Evolutionary conservation across 2,888 invertebrate genomes (phyloP), one percentile per base, ranked within the genome.

Genomic region (Odontothrips loti): DNA sequence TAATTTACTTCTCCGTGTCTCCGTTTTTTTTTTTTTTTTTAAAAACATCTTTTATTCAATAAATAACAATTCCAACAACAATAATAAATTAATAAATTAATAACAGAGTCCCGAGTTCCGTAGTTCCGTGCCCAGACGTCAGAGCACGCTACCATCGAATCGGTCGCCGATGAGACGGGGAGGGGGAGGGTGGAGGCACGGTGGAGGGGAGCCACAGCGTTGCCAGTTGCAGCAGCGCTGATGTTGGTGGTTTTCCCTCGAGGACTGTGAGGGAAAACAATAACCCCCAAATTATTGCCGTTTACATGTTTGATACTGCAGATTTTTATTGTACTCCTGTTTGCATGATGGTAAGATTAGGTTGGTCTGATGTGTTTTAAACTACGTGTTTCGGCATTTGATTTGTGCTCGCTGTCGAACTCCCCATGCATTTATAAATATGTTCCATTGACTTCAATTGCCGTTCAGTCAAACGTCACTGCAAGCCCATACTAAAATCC

Each of bases 311-410:
- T n/a, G 68, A 23, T 27, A 75, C 27, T 27, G 23, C 68, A 23
- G 23, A 23, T 23, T 23, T 12, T 75, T 75, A 23, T 75, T 75
- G 68, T 75, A 4, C 9, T 75, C 12, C 23, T 75, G 27, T 75
- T 75, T 75, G 27, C 68, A 75, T 75, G 27, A 75, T 75, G 68
- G 68, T 75, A 75, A 75, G 68, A 75, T 10, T 4, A 8, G 68
- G 23, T 43, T 6, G 34, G 34, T 43, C 34, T 43, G 34, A 43
- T 43, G 9, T 12, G 12, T 12, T 27, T 0, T 23, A 23, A 23
- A 27, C 27, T 27, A 11, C n/a, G 10, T 10, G 17, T 58, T n/a
- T n/a, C 58, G n/a, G 4, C 58, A 15, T 17, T 12, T 17, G 8
- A 27, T 11, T 27, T 12, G 23, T 12, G 27, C 12, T 68, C 23